Percentiles rank a stretch among this genome's conserved stretches.
Evolutionary conservation across 1,140 invertebrate genomes (phyloP).

Genomic region (Pentalonia nigronervosa): DNA sequence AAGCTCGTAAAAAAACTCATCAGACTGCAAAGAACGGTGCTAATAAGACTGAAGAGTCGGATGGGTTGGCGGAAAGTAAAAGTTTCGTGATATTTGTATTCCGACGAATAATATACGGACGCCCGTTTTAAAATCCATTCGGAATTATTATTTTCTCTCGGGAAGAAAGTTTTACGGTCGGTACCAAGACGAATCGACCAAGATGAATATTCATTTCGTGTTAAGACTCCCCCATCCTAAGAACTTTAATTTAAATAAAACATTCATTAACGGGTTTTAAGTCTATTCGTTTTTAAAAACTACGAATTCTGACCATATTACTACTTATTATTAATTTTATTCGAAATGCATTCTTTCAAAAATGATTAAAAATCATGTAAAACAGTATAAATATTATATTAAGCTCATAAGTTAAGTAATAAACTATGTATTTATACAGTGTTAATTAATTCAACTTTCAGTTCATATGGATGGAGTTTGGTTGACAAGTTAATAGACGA

Average conservation of each 20-base stretch:
- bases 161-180: constrained; percentile 49
- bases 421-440: not conserved
- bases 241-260: constrained; percentile 57
- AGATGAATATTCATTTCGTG: constrained; percentile 57
- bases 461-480: not conserved
- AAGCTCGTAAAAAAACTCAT: constrained; percentile 55
- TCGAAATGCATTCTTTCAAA: not conserved
- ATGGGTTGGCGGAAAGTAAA: constrained; percentile 11
- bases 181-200: constrained; percentile 53
- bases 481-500: constrained; percentile 27
- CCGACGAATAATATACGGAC: constrained; percentile 49
- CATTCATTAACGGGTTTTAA: constrained; percentile 56
- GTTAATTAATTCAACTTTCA: not conserved
- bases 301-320: constrained; percentile 12
- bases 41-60: constrained; percentile 29
- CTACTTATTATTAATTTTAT: constrained; percentile 6
- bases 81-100: constrained; percentile 56
- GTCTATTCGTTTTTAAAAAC: constrained; percentile 41
- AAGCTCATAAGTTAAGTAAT: not conserved
- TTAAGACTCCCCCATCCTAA: constrained; percentile 10
- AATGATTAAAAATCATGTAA: not conserved
- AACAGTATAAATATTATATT: not conserved
- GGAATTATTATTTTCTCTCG: constrained; percentile 55
- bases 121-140: constrained; percentile 57
- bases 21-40: constrained; percentile 40